These are phyloP conservation scores for Zophobas morio DNA, from an alignment of 1,140 invertebrate genomes.

Conservation along the genomic window DNA sequence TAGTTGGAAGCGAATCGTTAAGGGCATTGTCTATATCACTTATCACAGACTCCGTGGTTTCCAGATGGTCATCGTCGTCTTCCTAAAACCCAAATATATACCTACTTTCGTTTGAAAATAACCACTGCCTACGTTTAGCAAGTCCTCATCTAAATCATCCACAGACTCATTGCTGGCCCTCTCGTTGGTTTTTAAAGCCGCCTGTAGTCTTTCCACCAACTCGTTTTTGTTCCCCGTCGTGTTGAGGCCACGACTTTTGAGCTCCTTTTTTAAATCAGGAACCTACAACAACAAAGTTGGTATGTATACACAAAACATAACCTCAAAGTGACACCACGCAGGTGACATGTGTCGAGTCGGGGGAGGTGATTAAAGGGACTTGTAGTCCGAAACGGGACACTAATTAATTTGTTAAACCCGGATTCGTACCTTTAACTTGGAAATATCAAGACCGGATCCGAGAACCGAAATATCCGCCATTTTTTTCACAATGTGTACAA, in stretches of 20 bases:
- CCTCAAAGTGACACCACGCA: conserved; percentile 38
- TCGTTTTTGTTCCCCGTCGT: conserved; percentile 86
- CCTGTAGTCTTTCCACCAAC: conserved; percentile 81
- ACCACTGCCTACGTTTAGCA: conserved; percentile 64
- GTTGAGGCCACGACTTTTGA: conserved; percentile 82
- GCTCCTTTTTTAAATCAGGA: conserved; percentile 83
- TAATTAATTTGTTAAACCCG: neutral
- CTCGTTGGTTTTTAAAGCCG: conserved; percentile 72
- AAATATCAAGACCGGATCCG: conserved; percentile 53
- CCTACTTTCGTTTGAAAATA: conserved; percentile 9
- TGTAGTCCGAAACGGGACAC: conserved; percentile 15
- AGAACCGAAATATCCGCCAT: conserved; percentile 54
- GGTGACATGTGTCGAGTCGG: neutral
- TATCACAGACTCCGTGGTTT: conserved; percentile 61
- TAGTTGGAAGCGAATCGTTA: conserved; percentile 66
- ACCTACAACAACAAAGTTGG: conserved; percentile 70
- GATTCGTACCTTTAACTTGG: conserved; percentile 61
- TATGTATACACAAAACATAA: conserved; percentile 44
- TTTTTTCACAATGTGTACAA: conserved; percentile 30
- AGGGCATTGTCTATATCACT: conserved; percentile 61
- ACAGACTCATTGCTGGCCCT: conserved; percentile 67
- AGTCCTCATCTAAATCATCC: conserved; percentile 72
- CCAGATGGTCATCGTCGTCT: conserved; percentile 66
- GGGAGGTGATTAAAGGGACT: neutral
- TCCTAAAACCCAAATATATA: conserved; percentile 55